Conservation (phyloP, 1,140 invertebrate species). For the Diorhabda elongata region DNA sequence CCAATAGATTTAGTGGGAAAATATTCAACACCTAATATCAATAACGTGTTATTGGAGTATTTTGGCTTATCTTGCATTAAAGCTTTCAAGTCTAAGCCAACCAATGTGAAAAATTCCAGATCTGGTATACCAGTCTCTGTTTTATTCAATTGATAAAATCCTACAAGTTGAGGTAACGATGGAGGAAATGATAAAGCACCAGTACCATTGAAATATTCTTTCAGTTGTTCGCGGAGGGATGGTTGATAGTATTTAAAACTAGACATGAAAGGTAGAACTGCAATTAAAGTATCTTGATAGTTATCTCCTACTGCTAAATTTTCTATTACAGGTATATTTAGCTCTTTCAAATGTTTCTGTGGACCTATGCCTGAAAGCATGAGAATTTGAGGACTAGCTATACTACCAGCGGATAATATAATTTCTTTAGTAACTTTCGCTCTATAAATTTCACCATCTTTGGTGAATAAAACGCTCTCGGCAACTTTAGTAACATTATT, state of each 20-base stretch:
- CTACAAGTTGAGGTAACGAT: slow-evolving; percentile 20
- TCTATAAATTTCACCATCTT: slow-evolving; percentile 39
- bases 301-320: slow-evolving; percentile 72
- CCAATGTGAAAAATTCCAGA: slow-evolving; percentile 19
- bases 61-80: slow-evolving; percentile 20
- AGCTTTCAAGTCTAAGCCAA: slow-evolving; percentile 13
- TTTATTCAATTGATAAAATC: slow-evolving; percentile 22
- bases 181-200: slow-evolving; percentile 27
- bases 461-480: slow-evolving; percentile 55
- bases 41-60: slow-evolving; percentile 3
- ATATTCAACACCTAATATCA: slow-evolving; percentile 53
- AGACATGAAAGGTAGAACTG: slow-evolving; percentile 11
- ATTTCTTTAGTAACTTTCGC: slow-evolving; percentile 61
- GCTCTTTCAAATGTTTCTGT: slow-evolving; percentile 58
- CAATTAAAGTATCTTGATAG: slow-evolving; percentile 69
- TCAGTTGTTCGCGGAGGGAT: slow-evolving; percentile 20
- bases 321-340: slow-evolving; percentile 60
- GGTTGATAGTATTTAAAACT: slow-evolving; percentile 7
- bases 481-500: slow-evolving; percentile 57
- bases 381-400: slow-evolving; percentile 72
- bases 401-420: slow-evolving; percentile 68
- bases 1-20: slow-evolving; percentile 67
- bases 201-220: slow-evolving; percentile 23
- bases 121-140: slow-evolving; percentile 23
- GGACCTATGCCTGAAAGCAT: slow-evolving; percentile 81